A percentile compares a stretch with the other conserved stretches of the same genome.
Conservation (phyloP, 2,888 invertebrate species). For the Caenorhabditis sp. region DNA sequence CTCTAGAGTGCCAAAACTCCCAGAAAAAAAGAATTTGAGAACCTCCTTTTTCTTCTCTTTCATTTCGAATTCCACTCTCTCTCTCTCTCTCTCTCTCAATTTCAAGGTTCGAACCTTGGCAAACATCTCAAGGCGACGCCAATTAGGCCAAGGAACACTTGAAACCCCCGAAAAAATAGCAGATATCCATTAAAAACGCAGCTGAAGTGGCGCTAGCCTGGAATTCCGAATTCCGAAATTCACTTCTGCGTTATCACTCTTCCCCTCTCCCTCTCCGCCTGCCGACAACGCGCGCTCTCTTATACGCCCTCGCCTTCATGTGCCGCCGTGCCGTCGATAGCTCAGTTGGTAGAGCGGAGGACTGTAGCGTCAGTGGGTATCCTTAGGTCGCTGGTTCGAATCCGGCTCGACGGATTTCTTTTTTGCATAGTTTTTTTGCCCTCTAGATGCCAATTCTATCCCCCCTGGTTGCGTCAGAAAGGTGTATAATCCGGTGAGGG, state of each 20-base stretch:
- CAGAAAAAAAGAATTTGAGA: too few relatives aligned
- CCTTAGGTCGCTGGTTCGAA: constrained; percentile 78
- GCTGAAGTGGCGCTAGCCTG: too few relatives aligned
- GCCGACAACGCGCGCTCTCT: background rate
- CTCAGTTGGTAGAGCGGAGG: constrained; percentile 75
- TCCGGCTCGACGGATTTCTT: constrained; percentile 73
- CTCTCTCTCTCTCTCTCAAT: too few relatives aligned
- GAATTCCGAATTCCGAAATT: too few relatives aligned
- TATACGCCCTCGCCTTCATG: background rate
- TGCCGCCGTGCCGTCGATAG: constrained; percentile 28
- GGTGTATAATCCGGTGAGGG: too few relatives aligned
- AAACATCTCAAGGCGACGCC: too few relatives aligned
- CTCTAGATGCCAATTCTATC: background rate
- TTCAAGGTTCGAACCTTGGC: too few relatives aligned
- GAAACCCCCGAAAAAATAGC: too few relatives aligned
- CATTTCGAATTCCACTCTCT: too few relatives aligned
- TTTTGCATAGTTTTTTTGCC: constrained; percentile 9
- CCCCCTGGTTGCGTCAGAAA: background rate
- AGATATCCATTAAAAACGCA: background rate
- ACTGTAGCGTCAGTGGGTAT: constrained; percentile 70
- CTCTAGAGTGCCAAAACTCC: too few relatives aligned
- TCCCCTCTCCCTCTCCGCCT: background rate
- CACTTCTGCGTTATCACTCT: background rate
- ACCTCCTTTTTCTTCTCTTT: too few relatives aligned
- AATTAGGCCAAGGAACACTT: too few relatives aligned